Evolutionary conservation across 2,888 invertebrate genomes (phyloP).

Genomic region (Apotomis betuletana): DNA sequence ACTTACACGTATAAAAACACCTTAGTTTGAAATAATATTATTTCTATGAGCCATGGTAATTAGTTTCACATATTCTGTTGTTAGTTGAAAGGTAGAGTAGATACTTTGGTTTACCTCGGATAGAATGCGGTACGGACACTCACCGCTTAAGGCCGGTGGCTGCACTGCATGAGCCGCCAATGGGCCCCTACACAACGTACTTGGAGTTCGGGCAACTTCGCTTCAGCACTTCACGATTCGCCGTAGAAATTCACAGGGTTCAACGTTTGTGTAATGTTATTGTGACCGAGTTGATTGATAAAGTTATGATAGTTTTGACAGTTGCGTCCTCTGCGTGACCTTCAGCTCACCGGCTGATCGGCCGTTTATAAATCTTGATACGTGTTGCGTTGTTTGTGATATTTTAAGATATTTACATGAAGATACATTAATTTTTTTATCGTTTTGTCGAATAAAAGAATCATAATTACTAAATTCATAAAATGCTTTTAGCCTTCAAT

Average conservation of each 20-base stretch:
- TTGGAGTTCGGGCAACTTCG: not conserved
- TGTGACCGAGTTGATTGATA: constrained; percentile 29
- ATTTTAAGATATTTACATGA: too few species aligned
- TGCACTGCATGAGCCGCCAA: constrained; percentile 3
- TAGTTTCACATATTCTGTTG: not conserved
- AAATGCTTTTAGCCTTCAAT: too few species aligned
- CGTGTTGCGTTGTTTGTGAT: not conserved
- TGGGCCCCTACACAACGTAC: not conserved
- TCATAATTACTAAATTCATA: too few species aligned
- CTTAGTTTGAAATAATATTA: too few species aligned
- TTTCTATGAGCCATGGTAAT: too few species aligned
- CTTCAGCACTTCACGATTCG: not conserved
- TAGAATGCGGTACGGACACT: not conserved
- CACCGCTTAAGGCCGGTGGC: constrained; percentile 5
- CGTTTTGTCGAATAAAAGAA: too few species aligned
- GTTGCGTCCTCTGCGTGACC: constrained; percentile 40
- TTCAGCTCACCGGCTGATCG: constrained; percentile 31
- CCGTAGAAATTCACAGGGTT: not conserved
- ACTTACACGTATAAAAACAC: too few species aligned
- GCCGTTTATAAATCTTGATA: constrained; percentile 32
- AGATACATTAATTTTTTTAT: too few species aligned
- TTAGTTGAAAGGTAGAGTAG: not conserved
- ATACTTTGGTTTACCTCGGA: not conserved
- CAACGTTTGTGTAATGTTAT: constrained; percentile 2
- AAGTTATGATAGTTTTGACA: constrained; percentile 41